Conservation (phyloP, 1,140 invertebrate genomes). For the Saccostrea glomerata region DNA sequence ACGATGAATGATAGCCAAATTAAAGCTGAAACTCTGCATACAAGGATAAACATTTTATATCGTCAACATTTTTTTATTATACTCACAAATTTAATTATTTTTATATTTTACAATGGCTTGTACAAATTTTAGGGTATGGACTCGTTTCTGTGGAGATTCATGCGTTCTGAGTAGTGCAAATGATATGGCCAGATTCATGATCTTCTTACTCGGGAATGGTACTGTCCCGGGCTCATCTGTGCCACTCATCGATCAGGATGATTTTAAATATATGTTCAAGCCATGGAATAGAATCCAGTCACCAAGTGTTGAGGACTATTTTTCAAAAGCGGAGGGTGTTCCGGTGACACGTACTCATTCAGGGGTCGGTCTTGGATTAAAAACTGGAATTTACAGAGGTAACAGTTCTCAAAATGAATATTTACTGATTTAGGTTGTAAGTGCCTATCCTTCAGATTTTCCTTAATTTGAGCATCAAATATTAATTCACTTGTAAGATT, state of each 20-base stretch:
- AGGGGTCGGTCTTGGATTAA: slow-evolving; percentile 55
- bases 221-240: neutral
- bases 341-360: slow-evolving; percentile 4
- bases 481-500: neutral
- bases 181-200: slow-evolving; percentile 63
- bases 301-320: slow-evolving; percentile 12
- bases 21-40: too few relatives aligned
- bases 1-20: too few relatives aligned
- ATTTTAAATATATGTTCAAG: slow-evolving; percentile 5
- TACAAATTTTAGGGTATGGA: slow-evolving; percentile 44
- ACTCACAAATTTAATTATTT: too few relatives aligned
- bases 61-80: too few relatives aligned
- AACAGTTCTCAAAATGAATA: neutral
- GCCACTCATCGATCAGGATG: neutral
- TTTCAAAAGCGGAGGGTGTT: slow-evolving; percentile 38
- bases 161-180: slow-evolving; percentile 55
- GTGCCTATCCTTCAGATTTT: too few relatives aligned
- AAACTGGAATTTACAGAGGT: slow-evolving; percentile 52
- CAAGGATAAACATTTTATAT: too few relatives aligned
- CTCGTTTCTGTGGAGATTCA: slow-evolving; percentile 56
- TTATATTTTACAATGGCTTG: neutral
- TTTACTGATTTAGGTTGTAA: too few relatives aligned
- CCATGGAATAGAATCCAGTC: slow-evolving; percentile 23
- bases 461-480: too few relatives aligned
- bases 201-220: slow-evolving; percentile 52